Percentiles rank a stretch among this genome's conserved stretches.
Evolutionary conservation across 92 coral and sea anemone species (phyloP).

Genomic region (Porites evermanni): DNA sequence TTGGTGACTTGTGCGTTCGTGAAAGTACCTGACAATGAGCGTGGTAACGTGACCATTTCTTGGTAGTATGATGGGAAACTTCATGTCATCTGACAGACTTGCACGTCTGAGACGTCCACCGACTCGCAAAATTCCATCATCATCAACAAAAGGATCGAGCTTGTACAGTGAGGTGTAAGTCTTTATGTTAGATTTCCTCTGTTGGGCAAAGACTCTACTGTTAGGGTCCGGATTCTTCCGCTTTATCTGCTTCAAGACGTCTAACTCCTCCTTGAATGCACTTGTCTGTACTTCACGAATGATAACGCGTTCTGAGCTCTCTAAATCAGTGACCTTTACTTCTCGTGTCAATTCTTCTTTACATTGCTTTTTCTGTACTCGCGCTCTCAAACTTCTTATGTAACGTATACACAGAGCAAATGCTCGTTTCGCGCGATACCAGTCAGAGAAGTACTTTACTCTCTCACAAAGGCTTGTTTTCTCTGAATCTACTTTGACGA

Average conservation of each 20-base stretch:
- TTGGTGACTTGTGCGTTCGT: slow-evolving; percentile 31
- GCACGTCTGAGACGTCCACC: too few species aligned
- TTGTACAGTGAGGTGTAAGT: background rate
- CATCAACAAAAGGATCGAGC: slow-evolving; percentile 47
- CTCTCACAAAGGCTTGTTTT: slow-evolving; percentile 13
- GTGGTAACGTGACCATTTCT: too few species aligned
- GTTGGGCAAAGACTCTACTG: background rate
- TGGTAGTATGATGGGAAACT: too few species aligned
- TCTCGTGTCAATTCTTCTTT: background rate
- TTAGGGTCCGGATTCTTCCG: too few species aligned
- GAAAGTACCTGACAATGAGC: slow-evolving; percentile 35
- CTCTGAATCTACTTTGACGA: slow-evolving; percentile 52
- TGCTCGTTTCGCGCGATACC: slow-evolving; percentile 54
- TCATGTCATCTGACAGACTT: too few species aligned
- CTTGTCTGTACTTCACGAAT: background rate
- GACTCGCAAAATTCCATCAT: too few species aligned
- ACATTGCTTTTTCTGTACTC: background rate
- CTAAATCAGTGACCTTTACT: slow-evolving; percentile 10
- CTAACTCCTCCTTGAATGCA: background rate
- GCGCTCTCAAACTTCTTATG: slow-evolving; percentile 18
- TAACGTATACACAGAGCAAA: slow-evolving; percentile 22
- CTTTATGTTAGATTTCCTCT: background rate
- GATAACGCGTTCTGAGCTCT: slow-evolving; percentile 12
- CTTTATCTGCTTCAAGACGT: too few species aligned
- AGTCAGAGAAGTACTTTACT: slow-evolving; percentile 56